These are phyloP conservation scores for Dipodomys stephensi DNA, from an alignment of 2,113 vertebrate species.

Conservation along the genomic window DNA sequence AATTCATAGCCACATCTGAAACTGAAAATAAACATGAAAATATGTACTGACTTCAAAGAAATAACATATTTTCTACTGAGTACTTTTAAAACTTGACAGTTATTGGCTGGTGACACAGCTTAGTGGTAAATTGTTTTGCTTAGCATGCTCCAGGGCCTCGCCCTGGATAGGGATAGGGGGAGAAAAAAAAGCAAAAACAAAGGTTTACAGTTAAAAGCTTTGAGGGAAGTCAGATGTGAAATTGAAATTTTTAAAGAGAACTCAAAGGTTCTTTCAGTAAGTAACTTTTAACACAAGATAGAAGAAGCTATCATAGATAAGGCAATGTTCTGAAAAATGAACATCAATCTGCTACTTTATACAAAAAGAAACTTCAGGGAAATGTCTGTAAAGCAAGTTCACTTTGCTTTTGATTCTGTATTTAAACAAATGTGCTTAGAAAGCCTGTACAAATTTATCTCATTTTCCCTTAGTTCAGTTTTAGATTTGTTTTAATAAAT, in stretches of 20 bases:
- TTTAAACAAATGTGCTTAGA: constrained; percentile 20
- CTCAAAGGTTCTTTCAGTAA: constrained; percentile 19
- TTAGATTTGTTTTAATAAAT: background rate
- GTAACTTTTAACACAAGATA: constrained; percentile 40
- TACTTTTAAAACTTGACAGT: constrained; percentile 20
- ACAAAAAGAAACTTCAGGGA: constrained; percentile 40
- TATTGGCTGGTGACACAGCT: too few relatives aligned
- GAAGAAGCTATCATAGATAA: background rate
- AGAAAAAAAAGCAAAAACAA: too few relatives aligned
- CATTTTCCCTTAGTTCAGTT: constrained; percentile 14
- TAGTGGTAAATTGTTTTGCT: too few relatives aligned
- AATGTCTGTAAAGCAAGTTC: constrained; percentile 43
- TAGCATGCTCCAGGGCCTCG: too few relatives aligned
- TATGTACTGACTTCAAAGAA: constrained; percentile 33
- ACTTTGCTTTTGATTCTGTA: background rate
- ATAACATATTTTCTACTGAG: background rate
- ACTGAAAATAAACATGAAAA: constrained; percentile 55
- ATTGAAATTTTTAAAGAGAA: constrained; percentile 55
- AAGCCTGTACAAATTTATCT: constrained; percentile 6
- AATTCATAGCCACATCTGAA: constrained; percentile 50
- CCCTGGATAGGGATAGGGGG: too few relatives aligned
- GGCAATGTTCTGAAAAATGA: constrained; percentile 45
- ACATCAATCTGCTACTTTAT: background rate
- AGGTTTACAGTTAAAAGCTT: background rate
- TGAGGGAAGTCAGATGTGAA: constrained; percentile 40